These are phyloP conservation scores for Lophius piscatorius DNA, from an alignment of 2,113 vertebrate genomes.

Conservation along the genomic window DNA sequence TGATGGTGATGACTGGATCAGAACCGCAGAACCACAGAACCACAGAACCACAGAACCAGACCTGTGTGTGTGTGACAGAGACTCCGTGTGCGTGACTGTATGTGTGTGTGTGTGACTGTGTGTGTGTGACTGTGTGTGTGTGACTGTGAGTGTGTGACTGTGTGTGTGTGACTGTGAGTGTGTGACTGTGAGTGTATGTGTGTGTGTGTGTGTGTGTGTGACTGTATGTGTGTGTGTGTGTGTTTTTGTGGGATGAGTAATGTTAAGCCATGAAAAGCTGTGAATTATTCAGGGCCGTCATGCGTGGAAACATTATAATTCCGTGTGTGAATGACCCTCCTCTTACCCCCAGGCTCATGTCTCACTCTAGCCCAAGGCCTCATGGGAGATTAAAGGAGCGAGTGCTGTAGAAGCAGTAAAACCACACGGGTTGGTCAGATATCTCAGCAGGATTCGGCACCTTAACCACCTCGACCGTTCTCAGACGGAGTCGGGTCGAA, in stretches of 20 bases:
- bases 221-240: neutral
- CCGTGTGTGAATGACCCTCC: constrained; percentile 66
- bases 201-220: constrained; percentile 5
- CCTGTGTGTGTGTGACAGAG: constrained; percentile 36
- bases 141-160: neutral
- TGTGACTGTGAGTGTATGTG: neutral
- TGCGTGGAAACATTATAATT: constrained; percentile 76
- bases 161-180: constrained; percentile 1
- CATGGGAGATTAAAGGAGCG: constrained; percentile 67
- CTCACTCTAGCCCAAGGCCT: constrained; percentile 60
- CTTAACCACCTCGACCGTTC: constrained; percentile 12
- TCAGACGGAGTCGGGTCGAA: constrained; percentile 8
- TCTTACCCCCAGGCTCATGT: constrained; percentile 62
- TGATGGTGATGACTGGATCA: constrained; percentile 66
- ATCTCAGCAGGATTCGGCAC: constrained; percentile 35
- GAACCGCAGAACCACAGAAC: constrained; percentile 39
- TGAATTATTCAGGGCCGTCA: constrained; percentile 75
- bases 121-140: constrained; percentile 5
- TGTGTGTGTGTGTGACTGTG: constrained; percentile 4
- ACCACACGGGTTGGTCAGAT: constrained; percentile 32
- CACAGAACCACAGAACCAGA: constrained; percentile 33
- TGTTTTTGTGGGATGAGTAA: constrained; percentile 35
- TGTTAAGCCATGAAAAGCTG: constrained; percentile 62
- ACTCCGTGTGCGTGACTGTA: too few species aligned
- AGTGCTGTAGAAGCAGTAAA: constrained; percentile 52